Evolutionary conservation across 2,888 invertebrate species (phyloP).

Genomic region (Leptinotarsa tumamoca): DNA sequence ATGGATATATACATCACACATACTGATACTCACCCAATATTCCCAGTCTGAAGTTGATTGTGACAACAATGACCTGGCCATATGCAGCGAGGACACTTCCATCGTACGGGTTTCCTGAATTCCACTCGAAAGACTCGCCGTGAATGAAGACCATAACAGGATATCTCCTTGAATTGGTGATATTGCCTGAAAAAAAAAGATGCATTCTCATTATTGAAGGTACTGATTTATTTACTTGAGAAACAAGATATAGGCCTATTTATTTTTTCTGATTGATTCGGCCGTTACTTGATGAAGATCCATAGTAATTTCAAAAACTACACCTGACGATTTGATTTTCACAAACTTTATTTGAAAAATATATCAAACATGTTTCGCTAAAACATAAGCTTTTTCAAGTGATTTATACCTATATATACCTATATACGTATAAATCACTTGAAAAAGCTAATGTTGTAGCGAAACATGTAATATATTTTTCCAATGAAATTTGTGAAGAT

Average conservation of each 20-base stretch:
- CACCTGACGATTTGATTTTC: too few relatives aligned
- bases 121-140: slow-evolving; percentile 97
- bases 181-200: slow-evolving; percentile 44
- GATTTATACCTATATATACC: too few relatives aligned
- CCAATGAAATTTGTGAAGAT: too few relatives aligned
- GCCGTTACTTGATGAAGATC: too few relatives aligned
- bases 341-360: too few relatives aligned
- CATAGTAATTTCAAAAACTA: too few relatives aligned
- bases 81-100: slow-evolving; percentile 92
- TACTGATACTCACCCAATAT: slow-evolving; percentile 76
- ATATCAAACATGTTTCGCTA: too few relatives aligned
- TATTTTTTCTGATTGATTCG: too few relatives aligned
- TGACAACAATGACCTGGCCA: slow-evolving; percentile 89
- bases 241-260: not conserved
- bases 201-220: not conserved
- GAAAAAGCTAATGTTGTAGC: not conserved
- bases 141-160: slow-evolving; percentile 94
- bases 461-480: not conserved
- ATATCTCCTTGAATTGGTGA: slow-evolving; percentile 70
- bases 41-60: slow-evolving; percentile 86
- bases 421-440: not conserved
- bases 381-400: too few relatives aligned
- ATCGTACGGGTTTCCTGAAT: slow-evolving; percentile 97
- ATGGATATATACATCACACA: not conserved
- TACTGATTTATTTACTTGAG: too few relatives aligned